phyloP scores from a whole-genome alignment of 23 tunicate species.

The Pegea sp. region DNA sequence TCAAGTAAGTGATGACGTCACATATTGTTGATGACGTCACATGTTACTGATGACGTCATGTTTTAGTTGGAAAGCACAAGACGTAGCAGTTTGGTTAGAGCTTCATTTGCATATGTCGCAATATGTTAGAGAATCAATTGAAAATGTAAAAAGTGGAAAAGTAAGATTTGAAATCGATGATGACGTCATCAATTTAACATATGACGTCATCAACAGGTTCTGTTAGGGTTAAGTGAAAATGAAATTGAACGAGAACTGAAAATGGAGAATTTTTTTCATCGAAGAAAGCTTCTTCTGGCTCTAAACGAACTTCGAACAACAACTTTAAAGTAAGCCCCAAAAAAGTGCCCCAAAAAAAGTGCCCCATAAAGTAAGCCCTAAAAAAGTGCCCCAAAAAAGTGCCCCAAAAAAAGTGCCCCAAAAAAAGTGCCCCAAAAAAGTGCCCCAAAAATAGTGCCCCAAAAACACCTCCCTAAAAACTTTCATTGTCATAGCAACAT shows the following conservation, averaged over 20 bases:
- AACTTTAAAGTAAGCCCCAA: too few relatives aligned
- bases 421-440: too few relatives aligned
- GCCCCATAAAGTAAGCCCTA: too few relatives aligned
- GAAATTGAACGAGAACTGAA: slow-evolving; percentile 36
- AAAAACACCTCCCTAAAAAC: background rate
- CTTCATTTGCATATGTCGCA: slow-evolving; percentile 72
- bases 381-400: too few relatives aligned
- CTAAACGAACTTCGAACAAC: slow-evolving; percentile 56
- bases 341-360: too few relatives aligned
- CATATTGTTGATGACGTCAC: slow-evolving; percentile 28
- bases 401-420: too few relatives aligned
- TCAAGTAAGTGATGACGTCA: slow-evolving; percentile 14
- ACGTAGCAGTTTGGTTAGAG: slow-evolving; percentile 70
- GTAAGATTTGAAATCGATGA: too few relatives aligned
- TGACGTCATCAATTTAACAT: too few relatives aligned
- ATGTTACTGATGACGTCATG: slow-evolving; percentile 8
- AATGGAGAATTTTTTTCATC: slow-evolving; percentile 35
- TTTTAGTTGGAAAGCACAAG: slow-evolving; percentile 76
- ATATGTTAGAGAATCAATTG: slow-evolving; percentile 30
- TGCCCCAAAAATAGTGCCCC: too few relatives aligned
- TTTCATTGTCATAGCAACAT: slow-evolving; percentile 20
- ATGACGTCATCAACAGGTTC: slow-evolving; percentile 36
- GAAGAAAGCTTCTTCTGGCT: slow-evolving; percentile 38
- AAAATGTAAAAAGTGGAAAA: slow-evolving; percentile 82
- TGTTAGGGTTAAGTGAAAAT: slow-evolving; percentile 31